A percentile compares a stretch with the other conserved stretches of the same genome.
These are phyloP conservation scores for Drosophila kurseongensis DNA, from an alignment of 1,140 invertebrate genomes.

Conservation along the genomic window DNA sequence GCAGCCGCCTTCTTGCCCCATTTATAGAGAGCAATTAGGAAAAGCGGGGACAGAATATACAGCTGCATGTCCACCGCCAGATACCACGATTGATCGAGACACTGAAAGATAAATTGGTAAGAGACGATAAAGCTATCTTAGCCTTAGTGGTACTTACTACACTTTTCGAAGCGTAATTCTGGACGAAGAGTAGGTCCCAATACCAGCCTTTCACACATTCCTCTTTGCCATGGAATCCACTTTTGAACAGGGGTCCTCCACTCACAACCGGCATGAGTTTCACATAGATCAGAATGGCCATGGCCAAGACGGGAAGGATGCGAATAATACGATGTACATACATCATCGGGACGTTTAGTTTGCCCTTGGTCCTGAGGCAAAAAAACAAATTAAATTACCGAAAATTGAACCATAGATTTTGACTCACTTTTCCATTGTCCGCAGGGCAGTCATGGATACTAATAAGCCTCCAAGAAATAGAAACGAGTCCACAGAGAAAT, in stretches of 20 bases:
- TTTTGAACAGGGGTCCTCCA: constrained; percentile 11
- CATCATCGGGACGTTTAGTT: constrained; percentile 64
- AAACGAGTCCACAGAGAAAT: constrained; percentile 89
- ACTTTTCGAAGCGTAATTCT: constrained; percentile 55
- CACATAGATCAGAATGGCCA: constrained; percentile 54
- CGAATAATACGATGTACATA: constrained; percentile 66
- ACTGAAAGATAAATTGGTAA: constrained; percentile 86
- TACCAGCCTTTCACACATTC: constrained; percentile 71
- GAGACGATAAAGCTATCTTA: no score
- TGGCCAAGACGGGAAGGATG: constrained; percentile 47
- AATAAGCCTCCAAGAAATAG: constrained; percentile 88
- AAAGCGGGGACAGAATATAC: constrained; percentile 90
- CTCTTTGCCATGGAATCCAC: constrained; percentile 37
- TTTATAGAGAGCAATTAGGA: constrained; percentile 88
- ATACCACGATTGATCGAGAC: constrained; percentile 95
- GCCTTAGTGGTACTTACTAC: constrained; percentile 34
- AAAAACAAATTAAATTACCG: not conserved
- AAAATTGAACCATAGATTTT: constrained; percentile 13
- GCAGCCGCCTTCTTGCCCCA: constrained; percentile 81
- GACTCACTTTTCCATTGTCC: constrained; percentile 87
- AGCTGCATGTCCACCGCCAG: constrained; percentile 94
- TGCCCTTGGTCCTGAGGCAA: constrained; percentile 42
- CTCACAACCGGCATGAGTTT: constrained; percentile 18
- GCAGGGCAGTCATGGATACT: constrained; percentile 87
- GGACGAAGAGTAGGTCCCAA: constrained; percentile 55